phyloP scores from a whole-genome alignment of 2,113 vertebrate species.

The Pedetes capensis region DNA sequence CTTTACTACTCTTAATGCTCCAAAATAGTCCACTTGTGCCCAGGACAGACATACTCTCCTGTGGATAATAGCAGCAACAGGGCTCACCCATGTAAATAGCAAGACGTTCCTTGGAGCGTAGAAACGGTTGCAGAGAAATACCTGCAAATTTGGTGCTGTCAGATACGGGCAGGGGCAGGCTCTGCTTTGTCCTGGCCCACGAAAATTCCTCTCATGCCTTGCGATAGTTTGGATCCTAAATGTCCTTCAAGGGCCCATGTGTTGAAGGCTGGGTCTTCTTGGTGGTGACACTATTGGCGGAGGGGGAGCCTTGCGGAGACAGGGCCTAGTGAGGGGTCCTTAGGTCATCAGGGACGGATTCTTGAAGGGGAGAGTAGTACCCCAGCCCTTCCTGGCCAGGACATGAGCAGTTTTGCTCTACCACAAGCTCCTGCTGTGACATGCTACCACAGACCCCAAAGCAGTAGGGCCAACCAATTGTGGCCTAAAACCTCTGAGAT shows the following conservation, averaged over 20 bases:
- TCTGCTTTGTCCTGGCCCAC: neutral
- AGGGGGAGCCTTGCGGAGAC: neutral
- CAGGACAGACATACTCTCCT: neutral
- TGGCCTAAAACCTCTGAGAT: neutral
- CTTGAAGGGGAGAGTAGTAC: too few relatives aligned
- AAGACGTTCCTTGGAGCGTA: neutral
- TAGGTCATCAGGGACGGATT: neutral
- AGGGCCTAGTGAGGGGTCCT: neutral
- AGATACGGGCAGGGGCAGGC: rapidly evolving
- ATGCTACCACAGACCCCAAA: neutral
- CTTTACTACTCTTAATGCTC: neutral
- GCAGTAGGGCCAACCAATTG: neutral
- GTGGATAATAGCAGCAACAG: rapidly evolving
- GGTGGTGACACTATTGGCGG: neutral
- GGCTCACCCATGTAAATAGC: neutral
- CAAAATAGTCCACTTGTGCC: neutral
- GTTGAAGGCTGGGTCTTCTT: neutral
- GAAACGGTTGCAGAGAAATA: neutral
- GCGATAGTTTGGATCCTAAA: neutral
- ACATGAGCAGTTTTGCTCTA: neutral
- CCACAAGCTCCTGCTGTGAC: neutral
- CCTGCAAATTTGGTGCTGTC: too few relatives aligned
- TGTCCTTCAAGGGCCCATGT: neutral
- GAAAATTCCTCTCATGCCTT: neutral
- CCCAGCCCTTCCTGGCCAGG: neutral